A percentile compares a stretch with the other conserved stretches of the same genome.
Conservation (phyloP, 2,113 vertebrate genomes). For the Ceuthmochares aereus region DNA sequence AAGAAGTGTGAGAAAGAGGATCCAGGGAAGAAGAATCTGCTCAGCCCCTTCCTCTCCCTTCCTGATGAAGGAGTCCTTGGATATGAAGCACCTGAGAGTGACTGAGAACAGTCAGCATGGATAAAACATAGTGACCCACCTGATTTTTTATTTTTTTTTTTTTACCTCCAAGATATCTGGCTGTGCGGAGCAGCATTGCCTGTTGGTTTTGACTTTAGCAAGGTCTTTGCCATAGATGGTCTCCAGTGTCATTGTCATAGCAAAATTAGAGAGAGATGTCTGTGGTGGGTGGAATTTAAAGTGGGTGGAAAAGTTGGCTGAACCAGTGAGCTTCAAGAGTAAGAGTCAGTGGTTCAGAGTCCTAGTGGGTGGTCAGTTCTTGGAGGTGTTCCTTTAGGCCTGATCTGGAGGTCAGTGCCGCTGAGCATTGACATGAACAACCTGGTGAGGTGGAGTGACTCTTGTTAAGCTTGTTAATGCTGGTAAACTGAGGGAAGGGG, state of each 20-base stretch:
- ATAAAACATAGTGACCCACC: neutral
- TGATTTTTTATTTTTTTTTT: no score
- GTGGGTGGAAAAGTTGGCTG: neutral
- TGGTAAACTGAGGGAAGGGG: neutral
- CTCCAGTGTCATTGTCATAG: neutral
- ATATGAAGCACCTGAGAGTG: neutral
- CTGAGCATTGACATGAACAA: neutral
- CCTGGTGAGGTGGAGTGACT: neutral
- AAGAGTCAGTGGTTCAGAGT: neutral
- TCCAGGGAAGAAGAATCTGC: neutral
- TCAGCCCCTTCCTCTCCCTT: neutral
- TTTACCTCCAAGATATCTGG: neutral
- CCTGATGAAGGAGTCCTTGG: neutral
- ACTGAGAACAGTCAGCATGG: neutral
- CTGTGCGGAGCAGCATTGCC: neutral
- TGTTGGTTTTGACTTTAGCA: neutral
- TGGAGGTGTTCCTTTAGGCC: neutral
- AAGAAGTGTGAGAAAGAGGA: neutral
- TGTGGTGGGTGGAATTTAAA: neutral
- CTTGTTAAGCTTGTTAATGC: neutral
- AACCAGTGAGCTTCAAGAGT: neutral
- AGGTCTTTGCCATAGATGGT: neutral
- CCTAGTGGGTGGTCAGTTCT: neutral
- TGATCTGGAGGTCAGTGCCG: neutral
- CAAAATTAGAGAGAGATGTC: neutral